These are phyloP conservation scores for Daphoenositta chrysoptera DNA, from an alignment of 2,113 vertebrate species.

Conservation along the genomic window DNA sequence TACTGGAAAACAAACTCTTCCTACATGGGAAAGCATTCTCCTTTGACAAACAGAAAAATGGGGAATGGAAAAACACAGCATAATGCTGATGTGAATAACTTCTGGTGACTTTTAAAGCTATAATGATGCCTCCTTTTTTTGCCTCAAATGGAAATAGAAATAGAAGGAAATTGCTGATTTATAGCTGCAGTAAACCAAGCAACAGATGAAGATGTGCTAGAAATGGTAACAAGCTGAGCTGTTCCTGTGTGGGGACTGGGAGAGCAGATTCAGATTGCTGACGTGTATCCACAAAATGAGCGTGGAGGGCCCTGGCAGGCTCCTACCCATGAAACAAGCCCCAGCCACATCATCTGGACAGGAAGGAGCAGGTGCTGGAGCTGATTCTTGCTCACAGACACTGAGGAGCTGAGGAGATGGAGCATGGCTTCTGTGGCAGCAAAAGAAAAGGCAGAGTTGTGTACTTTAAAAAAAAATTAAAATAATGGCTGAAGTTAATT, in stretches of 20 bases:
- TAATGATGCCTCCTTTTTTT: not conserved
- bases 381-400: not conserved
- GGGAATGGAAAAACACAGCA: not conserved
- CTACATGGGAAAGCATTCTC: not conserved
- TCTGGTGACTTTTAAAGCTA: not conserved
- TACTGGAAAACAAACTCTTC: not conserved
- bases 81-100: not conserved
- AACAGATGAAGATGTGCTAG: constrained; percentile 2
- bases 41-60: not conserved
- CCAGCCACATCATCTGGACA: not conserved
- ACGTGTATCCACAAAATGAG: not conserved
- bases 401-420: not conserved
- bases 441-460: not conserved
- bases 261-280: not conserved
- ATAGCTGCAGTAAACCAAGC: constrained; percentile 12
- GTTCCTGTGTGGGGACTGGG: not conserved
- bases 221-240: constrained; percentile 20
- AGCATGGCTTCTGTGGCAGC: not conserved
- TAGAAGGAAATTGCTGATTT: not conserved
- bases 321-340: not conserved
- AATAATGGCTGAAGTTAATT: not conserved
- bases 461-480: not conserved
- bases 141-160: not conserved
- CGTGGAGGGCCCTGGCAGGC: not conserved
- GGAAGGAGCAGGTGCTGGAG: not conserved